Conservation (phyloP, 2,113 vertebrate genomes). For the Empidonax alnorum region DNA sequence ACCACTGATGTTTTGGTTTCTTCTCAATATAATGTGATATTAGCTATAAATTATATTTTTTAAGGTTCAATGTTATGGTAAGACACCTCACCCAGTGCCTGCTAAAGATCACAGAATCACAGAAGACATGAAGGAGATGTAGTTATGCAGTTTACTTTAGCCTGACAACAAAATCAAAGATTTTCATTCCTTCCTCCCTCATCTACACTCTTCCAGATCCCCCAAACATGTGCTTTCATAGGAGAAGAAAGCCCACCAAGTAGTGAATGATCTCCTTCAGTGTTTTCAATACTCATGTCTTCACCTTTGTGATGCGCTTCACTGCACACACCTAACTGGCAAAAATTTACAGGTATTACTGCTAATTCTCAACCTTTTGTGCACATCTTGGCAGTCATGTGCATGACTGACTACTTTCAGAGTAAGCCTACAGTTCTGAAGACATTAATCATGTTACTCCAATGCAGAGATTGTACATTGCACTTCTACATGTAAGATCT, state of each 20-base stretch:
- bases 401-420: background rate
- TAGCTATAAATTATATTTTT: background rate
- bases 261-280: background rate
- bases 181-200: background rate
- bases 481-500: background rate
- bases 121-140: background rate
- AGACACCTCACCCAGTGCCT: background rate
- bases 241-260: background rate
- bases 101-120: background rate
- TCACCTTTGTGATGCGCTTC: background rate
- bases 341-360: background rate
- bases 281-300: background rate
- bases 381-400: background rate
- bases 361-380: background rate
- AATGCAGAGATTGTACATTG: fast-evolving
- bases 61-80: background rate
- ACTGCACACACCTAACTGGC: background rate
- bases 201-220: background rate
- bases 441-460: background rate
- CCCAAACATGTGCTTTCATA: background rate
- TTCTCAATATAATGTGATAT: background rate
- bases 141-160: background rate
- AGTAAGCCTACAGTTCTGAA: background rate
- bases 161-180: background rate
- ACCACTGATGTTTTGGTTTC: background rate